These are phyloP conservation scores for Indicator maculatus DNA, from an alignment of 2,113 vertebrate species.

Conservation along the genomic window DNA sequence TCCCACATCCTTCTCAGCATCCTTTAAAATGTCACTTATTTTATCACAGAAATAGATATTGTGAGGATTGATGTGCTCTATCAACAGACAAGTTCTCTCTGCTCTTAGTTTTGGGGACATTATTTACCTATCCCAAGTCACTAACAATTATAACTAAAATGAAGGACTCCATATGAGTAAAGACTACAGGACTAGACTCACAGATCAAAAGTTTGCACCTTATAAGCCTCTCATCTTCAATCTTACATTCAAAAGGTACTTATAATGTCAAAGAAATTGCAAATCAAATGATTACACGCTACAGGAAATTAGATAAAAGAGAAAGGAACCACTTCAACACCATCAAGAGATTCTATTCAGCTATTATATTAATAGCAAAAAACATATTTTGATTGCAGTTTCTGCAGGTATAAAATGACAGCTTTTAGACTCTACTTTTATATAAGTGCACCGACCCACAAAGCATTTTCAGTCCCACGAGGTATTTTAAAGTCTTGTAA, in stretches of 20 bases:
- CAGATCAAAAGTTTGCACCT: background rate
- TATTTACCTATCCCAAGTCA: background rate
- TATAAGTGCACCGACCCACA: background rate
- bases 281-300: constrained; percentile 48
- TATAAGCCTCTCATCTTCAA: constrained; percentile 14
- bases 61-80: background rate
- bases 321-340: constrained; percentile 64
- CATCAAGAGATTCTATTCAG: constrained; percentile 57
- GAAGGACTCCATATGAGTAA: background rate
- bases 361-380: constrained; percentile 57
- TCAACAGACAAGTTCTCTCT: background rate
- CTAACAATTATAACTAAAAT: background rate
- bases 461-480: background rate
- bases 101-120: background rate
- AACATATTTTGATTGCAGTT: constrained; percentile 61
- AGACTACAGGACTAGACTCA: background rate
- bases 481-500: constrained; percentile 7
- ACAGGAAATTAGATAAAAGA: constrained; percentile 50
- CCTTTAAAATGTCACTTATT: constrained; percentile 15
- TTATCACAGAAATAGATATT: background rate
- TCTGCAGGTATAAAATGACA: constrained; percentile 44
- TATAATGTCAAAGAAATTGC: constrained; percentile 37
- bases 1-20: background rate
- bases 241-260: constrained; percentile 24
- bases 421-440: constrained; percentile 37